phyloP scores from a whole-genome alignment of 2,797 vertebrate species.

The Taenioides sp. region DNA sequence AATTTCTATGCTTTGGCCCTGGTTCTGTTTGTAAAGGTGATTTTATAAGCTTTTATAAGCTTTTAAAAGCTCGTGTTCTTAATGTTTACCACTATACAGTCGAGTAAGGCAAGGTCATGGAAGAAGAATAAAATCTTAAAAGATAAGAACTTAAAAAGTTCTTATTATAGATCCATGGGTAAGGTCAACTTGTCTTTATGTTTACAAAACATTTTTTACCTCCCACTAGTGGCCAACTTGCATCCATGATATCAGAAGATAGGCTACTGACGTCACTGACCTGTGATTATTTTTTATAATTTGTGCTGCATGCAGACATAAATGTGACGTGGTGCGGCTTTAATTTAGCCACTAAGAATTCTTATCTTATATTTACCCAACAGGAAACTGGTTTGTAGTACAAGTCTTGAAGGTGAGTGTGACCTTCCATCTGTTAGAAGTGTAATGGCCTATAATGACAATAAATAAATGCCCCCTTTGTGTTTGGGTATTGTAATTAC shows the following conservation, averaged over 20 bases:
- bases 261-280: too few relatives aligned
- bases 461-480: too few relatives aligned
- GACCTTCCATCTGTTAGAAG: conserved; percentile 42
- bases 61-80: not conserved
- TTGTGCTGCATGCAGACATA: too few relatives aligned
- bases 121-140: too few relatives aligned
- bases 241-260: too few relatives aligned
- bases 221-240: not conserved
- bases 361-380: conserved; percentile 55
- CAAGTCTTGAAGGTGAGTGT: conserved; percentile 33
- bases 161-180: not conserved
- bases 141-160: too few relatives aligned
- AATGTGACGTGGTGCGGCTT: not conserved
- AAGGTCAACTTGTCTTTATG: not conserved
- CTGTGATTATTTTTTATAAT: too few relatives aligned
- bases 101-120: not conserved
- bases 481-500: too few relatives aligned
- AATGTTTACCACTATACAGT: not conserved
- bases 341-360: not conserved
- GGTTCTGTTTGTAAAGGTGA: not conserved
- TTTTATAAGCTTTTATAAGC: not conserved
- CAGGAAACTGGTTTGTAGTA: conserved; percentile 36
- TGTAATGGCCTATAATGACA: too few relatives aligned
- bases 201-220: not conserved
- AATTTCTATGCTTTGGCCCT: not conserved